Evolutionary conservation across 2,797 vertebrate species (phyloP), one percentile per base, ranked within the genome.

Genomic region (Coendou prehensilis): DNA sequence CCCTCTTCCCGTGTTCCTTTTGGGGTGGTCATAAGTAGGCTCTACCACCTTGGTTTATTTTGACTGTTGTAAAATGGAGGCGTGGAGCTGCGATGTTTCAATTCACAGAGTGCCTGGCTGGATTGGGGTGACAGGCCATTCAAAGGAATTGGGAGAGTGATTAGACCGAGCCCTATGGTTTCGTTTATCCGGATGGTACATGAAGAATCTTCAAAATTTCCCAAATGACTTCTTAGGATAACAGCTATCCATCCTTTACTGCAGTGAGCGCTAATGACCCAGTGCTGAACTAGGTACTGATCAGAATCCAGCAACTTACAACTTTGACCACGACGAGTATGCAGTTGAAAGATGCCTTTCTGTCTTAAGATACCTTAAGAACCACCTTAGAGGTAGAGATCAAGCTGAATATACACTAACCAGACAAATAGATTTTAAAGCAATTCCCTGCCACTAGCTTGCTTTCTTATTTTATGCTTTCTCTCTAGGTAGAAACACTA

Each of bases 171-270:
- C 14, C 52, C 30, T 94, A 81, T 71, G 28, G 7, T 87, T 64
- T 89, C 45, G 9, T 50, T 87, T 88, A 83, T 95, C 79, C 67
- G 76, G 78, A 54, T 73, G 57, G 33, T n/a, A 59, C 83, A 20
- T 78, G 63, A 92, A 83, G 82, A 81, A 83, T 88, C 82, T 88
- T 90, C 76, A 81, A 67, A 84, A 80, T 89, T 59, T 73, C 41
- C 88, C 64, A 89, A 50, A 52, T 91, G 76, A 75, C 69, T 64
- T 93, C 11, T n/a, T 47, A 75, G 81, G 61, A 56, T 92, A 15
- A 10, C 47, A 45, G 64, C 79, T 80, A 76, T 76, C 54, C 64
- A 85, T 87, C 47, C 90, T 94, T 93, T 56, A 41, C 71, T 89
- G 41, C 50, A 87, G 79, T 75, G 45, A 82, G 30, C 47, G n/a